Base-by-base conservation (phyloP, 2,797 vertebrate species). In the Enteromius trimaculatus region DNA sequence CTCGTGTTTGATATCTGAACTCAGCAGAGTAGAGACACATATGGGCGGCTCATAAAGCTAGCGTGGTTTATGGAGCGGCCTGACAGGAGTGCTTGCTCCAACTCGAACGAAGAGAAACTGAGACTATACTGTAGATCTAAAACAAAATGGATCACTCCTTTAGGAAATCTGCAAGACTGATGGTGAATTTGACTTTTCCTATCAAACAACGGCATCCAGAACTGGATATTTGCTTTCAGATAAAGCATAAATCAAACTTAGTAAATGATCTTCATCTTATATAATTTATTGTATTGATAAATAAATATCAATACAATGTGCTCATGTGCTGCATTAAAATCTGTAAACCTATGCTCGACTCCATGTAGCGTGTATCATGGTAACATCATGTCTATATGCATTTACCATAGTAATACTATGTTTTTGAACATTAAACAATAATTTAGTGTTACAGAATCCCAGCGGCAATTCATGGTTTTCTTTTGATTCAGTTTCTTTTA, bases 1-100 rank as follows among this genome's bases (percentile, higher is more conserved):
- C 92, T 92, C 88, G 89, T 85, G 92, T 93, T 92, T 91, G 93
- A 94, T 92, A 93, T 91, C 90, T 90, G 90, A 93, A 90, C 89
- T 87, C 90, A 91, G 86, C 74, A 79, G 86, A 87, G 85, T 85
- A 83, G 68, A 86, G 86, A 89, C 84, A 82, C 88, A 88, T 88
- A 86, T 85, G 87, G 86, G 84, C 80, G 82, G 84, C 79, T 86
- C 80, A 84, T 65, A 83, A 87, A 70, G 47, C 82, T 84, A n/a
- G 26, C 34, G 58, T 65, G 86, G 66, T 85, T 89, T 82, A 80
- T 82, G 88, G 86, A 87, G 86, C 82, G 84, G 85, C 81, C 84
- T 89, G 89, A 85, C 89, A 68, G 62, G 84, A 82, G 78, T 60
- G 51, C 64, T 71, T 51, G 23, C 66, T 85, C 68, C 64, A 85